Evolutionary conservation across 2,797 vertebrate species (phyloP).

Genomic region (Amazonetta brasiliensis): DNA sequence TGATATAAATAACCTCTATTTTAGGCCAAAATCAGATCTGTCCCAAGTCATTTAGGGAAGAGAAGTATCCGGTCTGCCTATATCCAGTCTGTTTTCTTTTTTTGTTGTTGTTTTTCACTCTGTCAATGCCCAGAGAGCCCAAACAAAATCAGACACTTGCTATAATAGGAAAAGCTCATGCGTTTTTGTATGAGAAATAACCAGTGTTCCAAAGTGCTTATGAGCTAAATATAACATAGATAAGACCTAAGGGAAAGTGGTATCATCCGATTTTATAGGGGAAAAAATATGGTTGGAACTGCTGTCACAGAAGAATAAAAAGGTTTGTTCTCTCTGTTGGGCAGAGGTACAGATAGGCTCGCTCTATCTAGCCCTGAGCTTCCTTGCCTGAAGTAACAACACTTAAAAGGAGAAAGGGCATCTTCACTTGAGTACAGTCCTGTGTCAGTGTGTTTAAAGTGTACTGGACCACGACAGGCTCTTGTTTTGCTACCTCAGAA

Average conservation of each 20-base stretch:
- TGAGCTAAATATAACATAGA: neutral
- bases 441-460: neutral
- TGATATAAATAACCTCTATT: constrained; percentile 11
- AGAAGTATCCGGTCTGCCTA: neutral
- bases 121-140: neutral
- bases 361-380: neutral
- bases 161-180: neutral
- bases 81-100: neutral
- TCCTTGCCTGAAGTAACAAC: neutral
- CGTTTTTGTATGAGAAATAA: neutral
- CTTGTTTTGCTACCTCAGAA: neutral
- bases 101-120: neutral
- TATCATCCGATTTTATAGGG: neutral
- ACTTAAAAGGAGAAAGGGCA: neutral
- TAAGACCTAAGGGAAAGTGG: neutral
- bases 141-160: neutral
- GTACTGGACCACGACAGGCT: neutral
- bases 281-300: neutral
- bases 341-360: rapidly evolving
- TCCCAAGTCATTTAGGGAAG: neutral
- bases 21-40: neutral
- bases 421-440: neutral
- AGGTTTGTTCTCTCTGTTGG: neutral
- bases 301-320: neutral
- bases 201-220: neutral